Evolutionary conservation across 2,888 invertebrate species (phyloP), one percentile per base, ranked within the genome.

Genomic region (Teleogryllus oceanicus): DNA sequence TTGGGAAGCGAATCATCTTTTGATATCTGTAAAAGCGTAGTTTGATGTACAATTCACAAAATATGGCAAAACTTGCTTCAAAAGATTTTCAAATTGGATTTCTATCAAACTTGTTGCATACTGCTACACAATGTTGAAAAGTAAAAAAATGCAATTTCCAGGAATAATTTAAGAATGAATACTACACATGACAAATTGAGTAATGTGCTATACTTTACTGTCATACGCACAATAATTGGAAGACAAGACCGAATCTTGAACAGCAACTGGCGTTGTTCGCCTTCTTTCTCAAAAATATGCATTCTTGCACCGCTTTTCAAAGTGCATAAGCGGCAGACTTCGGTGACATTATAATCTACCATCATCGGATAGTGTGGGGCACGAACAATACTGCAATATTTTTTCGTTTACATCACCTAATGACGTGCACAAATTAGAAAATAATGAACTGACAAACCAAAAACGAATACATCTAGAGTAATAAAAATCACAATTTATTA

Each of bases 1-100:
- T 92, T 92, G 79, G 92, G 92, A 83, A 93, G 87, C 85, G 90
- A 91, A 87, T 93, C 92, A 86, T 93, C 92, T 87, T 92, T 92
- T 84, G 91, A 90, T 86, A 92, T 91, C 92, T 92, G 89, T 4
- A 85, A 85, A 80, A 20, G 50, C 11, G 49, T 51, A 18, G 18
- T 79, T 20, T 13, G 8, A 24, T 51, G 21, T 37, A 82, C 79
- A 37, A 77, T 20, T 21, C 18, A 74, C 16, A 20, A 16, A 51
- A 50, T 77, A 74, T 3, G 20, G 50, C 50, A 11, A 76, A 80
- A 78, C 11, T 74, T 21, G 5, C 8, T 8, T 37, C 37, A 37
- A 37, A 37, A 5, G 37, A 37, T 37, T 37, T 37, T 37, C 37
- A 37, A 37, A 37, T 37, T 37, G 37, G 5, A 37, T 37, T 37